Conservation (phyloP, 2,113 vertebrate genomes). For the Boleophthalmus pectinirostris region DNA sequence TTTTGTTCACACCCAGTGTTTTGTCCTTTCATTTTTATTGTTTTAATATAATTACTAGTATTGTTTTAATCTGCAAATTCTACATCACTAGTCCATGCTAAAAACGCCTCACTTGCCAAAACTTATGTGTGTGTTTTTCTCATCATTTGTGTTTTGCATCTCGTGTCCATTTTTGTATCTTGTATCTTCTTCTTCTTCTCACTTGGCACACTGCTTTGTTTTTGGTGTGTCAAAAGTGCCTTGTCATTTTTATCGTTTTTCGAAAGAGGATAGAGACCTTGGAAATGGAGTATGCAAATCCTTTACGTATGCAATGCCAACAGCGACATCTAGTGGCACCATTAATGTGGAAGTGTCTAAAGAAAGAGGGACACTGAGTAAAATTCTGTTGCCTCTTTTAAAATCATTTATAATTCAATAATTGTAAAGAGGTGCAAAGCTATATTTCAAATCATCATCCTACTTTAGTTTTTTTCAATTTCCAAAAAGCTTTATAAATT, state of each 20-base stretch:
- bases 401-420: not conserved
- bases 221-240: slow-evolving; percentile 71
- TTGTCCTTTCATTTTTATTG: not conserved
- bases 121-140: slow-evolving; percentile 13
- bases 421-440: not conserved
- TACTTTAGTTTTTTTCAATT: slow-evolving; percentile 13
- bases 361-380: not conserved
- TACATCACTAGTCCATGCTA: slow-evolving; percentile 24
- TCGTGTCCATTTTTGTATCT: slow-evolving; percentile 13
- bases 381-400: not conserved
- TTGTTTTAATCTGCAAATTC: slow-evolving; percentile 7
- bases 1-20: slow-evolving; percentile 11
- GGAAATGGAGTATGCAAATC: slow-evolving; percentile 26
- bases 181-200: slow-evolving; percentile 9
- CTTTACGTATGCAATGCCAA: slow-evolving; percentile 53
- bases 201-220: slow-evolving; percentile 36
- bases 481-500: slow-evolving; percentile 22
- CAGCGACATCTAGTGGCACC: slow-evolving; percentile 27
- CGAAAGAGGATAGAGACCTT: slow-evolving; percentile 2
- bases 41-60: not conserved
- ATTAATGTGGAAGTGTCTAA: not conserved
- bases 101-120: slow-evolving; percentile 25
- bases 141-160: slow-evolving; percentile 15
- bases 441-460: slow-evolving; percentile 4
- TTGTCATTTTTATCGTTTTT: slow-evolving; percentile 56